Conservation (phyloP, 2,797 vertebrate genomes). For the Trematomus bernacchii region DNA sequence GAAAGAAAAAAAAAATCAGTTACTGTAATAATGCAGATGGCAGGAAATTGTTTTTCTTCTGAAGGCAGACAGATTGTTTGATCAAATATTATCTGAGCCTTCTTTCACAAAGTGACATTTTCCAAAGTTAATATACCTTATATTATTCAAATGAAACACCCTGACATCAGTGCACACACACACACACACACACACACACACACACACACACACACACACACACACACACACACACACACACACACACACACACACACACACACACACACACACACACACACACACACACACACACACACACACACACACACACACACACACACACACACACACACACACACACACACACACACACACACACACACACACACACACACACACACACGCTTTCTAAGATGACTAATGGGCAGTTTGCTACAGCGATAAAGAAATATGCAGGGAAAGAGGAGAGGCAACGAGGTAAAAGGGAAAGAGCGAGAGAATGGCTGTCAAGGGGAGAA, state of each 20-base stretch:
- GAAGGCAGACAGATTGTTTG: not conserved
- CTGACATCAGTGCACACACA: conserved; percentile 27
- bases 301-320: too few species aligned
- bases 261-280: too few species aligned
- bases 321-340: too few species aligned
- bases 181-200: too few species aligned
- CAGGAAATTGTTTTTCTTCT: conserved; percentile 3
- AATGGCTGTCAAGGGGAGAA: conserved; percentile 28
- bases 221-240: too few species aligned
- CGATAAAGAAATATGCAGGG: conserved; percentile 51
- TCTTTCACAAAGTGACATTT: conserved; percentile 17
- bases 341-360: too few species aligned
- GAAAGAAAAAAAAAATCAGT: conserved; percentile 14
- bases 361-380: not conserved
- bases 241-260: too few species aligned
- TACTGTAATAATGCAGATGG: not conserved
- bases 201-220: too few species aligned
- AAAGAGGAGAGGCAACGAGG: conserved; percentile 29
- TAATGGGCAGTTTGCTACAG: conserved; percentile 61
- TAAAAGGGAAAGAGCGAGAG: conserved; percentile 56
- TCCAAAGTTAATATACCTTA: not conserved
- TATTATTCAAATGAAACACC: conserved; percentile 24
- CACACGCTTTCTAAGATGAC: conserved; percentile 42
- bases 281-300: too few species aligned
- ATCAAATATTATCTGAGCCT: conserved; percentile 14